Evolutionary conservation across 2,113 vertebrate genomes (phyloP).

Genomic region (Pterophyllum scalare): DNA sequence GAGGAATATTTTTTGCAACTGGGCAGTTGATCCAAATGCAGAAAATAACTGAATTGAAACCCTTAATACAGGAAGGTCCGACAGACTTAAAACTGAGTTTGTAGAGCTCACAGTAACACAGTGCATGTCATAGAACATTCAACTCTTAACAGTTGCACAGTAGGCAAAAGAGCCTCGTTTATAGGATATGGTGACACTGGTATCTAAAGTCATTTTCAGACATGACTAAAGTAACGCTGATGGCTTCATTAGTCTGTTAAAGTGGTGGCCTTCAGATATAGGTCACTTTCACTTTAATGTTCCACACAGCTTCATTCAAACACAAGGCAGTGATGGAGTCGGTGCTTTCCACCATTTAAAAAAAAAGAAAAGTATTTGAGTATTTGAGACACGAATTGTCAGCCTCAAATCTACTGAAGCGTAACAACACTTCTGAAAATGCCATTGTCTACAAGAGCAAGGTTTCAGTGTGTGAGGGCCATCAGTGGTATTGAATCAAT

Average conservation of each 20-base stretch:
- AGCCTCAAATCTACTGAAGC: background rate
- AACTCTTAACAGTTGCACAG: background rate
- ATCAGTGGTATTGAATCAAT: background rate
- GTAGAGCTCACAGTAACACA: background rate
- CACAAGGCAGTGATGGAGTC: fast-evolving
- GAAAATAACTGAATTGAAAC: background rate
- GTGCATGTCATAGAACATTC: background rate
- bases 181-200: background rate
- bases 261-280: background rate
- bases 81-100: background rate
- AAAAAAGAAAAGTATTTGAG: background rate
- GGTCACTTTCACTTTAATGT: conserved; percentile 1
- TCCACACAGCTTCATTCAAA: background rate
- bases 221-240: background rate
- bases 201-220: background rate
- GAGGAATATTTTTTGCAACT: background rate
- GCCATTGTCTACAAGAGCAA: background rate
- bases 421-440: background rate
- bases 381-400: background rate
- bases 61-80: background rate
- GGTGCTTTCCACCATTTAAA: background rate
- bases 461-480: fast-evolving
- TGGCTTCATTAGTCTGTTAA: conserved; percentile 3
- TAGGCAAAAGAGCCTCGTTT: background rate
- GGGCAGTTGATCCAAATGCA: background rate